A percentile compares a stretch with the other conserved stretches of the same genome.
These are phyloP conservation scores for Platyura marginata DNA, from an alignment of 1,140 invertebrate species.

Conservation along the genomic window DNA sequence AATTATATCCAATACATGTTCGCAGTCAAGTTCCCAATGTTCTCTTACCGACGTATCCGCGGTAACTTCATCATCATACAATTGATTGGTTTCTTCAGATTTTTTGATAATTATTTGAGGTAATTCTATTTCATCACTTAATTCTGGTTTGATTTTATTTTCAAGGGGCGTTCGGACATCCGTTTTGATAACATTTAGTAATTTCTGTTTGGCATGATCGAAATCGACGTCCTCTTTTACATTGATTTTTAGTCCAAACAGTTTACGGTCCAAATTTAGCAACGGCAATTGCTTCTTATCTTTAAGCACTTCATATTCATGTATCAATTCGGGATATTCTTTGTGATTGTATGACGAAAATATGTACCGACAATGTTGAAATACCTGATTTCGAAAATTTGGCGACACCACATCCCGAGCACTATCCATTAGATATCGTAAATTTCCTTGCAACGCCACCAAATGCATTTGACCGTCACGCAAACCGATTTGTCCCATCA, in stretches of 20 bases:
- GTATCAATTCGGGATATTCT: slow-evolving; percentile 26
- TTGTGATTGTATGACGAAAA: slow-evolving; percentile 25
- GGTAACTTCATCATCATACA: no score
- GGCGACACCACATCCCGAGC: slow-evolving; percentile 21
- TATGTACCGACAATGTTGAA: slow-evolving; percentile 27
- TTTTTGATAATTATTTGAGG: not conserved
- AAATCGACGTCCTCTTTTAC: not conserved
- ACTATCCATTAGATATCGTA: slow-evolving; percentile 23
- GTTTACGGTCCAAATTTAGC: slow-evolving; percentile 12
- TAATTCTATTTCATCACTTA: no score
- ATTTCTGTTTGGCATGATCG: not conserved
- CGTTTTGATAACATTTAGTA: no score
- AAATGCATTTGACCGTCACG: slow-evolving; percentile 27
- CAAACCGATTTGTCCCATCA: slow-evolving; percentile 31
- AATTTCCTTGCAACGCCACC: slow-evolving; percentile 22
- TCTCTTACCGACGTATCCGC: no score
- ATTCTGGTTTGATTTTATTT: no score
- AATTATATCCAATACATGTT: no score
- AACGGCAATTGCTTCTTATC: slow-evolving; percentile 12
- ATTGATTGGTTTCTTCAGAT: no score
- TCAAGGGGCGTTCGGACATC: no score
- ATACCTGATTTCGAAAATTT: slow-evolving; percentile 26
- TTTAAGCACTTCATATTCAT: slow-evolving; percentile 19
- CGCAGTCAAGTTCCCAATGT: no score
- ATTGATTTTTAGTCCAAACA: slow-evolving; percentile 9